Evolutionary conservation across 2,113 vertebrate species (phyloP), one percentile per base, ranked within the genome.

Genomic region (Callospermophilus lateralis): DNA sequence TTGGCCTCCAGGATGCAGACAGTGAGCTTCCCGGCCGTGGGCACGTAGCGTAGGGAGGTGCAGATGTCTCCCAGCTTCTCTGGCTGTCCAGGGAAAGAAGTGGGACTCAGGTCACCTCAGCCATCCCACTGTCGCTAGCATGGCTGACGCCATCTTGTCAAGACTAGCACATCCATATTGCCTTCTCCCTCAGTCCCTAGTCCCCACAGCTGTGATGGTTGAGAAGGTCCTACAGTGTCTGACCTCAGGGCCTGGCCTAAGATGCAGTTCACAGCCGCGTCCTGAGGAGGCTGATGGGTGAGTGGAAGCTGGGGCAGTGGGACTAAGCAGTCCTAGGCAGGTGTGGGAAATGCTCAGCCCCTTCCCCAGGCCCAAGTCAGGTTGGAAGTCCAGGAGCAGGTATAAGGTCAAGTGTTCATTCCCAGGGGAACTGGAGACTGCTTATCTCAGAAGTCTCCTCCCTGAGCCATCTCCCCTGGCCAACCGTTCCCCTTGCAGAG

Each of bases 1-100:
- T 99, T 99, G 93, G 99, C 99, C 87, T 99, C 99, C 98, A 99
- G 98, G 96, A 99, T 99, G 94, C 99, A 99, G 97, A 99, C 99
- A 4, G 99, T 99, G 97, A 99, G 99, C 95, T 99, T 99, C 77
- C 99, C 99, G 0, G 99, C 99, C 0, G 99, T 99, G 95, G 99
- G 99, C 97, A 99, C 99, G 0, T 99, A 99, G 91, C 99, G 99
- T 73, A 99, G 98, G 53, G 99, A 99, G 97, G 99, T 99, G 98
- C 99, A 99, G 98, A 99, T 99, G 96, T 99, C 99, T 13, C 99
- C 99, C 70, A 99, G 98, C 98, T 99, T 99, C 98, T 99, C 99
- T 2, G 99, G 99, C 99, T 99, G 98, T 92, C 67, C 51, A 1
- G 61, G 37, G 61, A 28, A 16, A n/a, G 63, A 16, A 76, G 67